Base-by-base conservation (phyloP, 2,888 invertebrate genomes). In the Eledona agricola region DNA sequence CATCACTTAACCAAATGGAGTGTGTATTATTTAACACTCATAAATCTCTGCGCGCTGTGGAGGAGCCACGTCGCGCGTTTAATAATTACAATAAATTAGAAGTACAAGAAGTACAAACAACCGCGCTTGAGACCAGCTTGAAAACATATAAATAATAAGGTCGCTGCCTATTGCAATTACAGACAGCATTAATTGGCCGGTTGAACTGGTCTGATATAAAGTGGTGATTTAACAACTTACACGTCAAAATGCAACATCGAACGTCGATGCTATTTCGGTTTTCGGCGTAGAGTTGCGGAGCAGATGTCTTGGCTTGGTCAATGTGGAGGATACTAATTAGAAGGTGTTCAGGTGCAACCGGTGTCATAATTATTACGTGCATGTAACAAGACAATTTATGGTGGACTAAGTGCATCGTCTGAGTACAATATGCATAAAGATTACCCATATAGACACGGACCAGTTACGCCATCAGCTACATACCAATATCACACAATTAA, bases 141-240 rank as follows among this genome's bases (percentile, higher is more conserved):
- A 58, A 56, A 58, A 54, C 56, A 51, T 45, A 58, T 60, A 62
- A 62, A 59, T 63, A 63, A 63, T 62, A 62, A 60, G 59, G 57
- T 60, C 55, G 58, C 52, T 58, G 53, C 57, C 59, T 58, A 56
- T 51, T 28, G 60, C 62, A 60, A 63, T 63, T 63, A 63, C 62
- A 43, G 50, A 29, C 52, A 55, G 60, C 62, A 59, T 59, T 63
- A 63, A 63, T 63, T 60, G 60, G 57, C 56, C 55, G 46, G 61
- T 58, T 60, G 53, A 55, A 60, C 62, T 51, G 52, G 57, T 55
- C 51, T 19, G 57, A 51, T 57, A 57, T 57, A 51, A 51, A 52
- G 52, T 58, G 61, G 46, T 52, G 59, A 62, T 62, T 59, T 62
- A 58, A 59, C 58, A 58, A 57, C 55, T 56, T 53, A 51, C 56